phyloP scores from a whole-genome alignment of 1,140 invertebrate genomes.

The Megalopta genalis region DNA sequence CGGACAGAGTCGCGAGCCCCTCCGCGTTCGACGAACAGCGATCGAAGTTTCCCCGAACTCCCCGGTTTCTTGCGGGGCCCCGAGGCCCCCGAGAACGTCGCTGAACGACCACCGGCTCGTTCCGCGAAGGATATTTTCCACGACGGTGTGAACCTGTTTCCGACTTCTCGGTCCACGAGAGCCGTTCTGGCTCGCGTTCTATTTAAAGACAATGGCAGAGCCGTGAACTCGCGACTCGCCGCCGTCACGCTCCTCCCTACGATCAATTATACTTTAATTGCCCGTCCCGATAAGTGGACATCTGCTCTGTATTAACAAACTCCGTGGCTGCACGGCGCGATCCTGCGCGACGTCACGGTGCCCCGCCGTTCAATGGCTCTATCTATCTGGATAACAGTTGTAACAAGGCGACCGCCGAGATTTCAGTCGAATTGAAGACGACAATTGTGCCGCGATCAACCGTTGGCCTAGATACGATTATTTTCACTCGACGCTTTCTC shows the following conservation, averaged over 20 bases:
- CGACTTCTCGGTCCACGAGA: too few species aligned
- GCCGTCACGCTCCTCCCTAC: background rate
- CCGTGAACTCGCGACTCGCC: constrained; percentile 4
- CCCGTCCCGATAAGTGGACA: background rate
- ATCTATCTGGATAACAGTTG: background rate
- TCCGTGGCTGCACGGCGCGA: background rate
- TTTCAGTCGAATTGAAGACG: too few species aligned
- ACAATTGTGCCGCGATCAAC: too few species aligned
- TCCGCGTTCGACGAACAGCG: too few species aligned
- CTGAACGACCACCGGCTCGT: background rate
- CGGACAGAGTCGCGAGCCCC: too few species aligned
- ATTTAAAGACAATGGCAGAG: background rate
- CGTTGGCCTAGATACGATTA: too few species aligned
- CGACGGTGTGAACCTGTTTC: background rate
- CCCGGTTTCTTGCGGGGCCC: too few species aligned
- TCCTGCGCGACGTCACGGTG: background rate
- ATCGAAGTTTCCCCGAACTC: too few species aligned
- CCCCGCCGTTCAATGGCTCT: background rate
- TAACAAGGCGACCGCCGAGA: background rate
- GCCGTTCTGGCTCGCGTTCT: background rate
- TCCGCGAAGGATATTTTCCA: constrained; percentile 1
- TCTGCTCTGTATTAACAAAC: background rate
- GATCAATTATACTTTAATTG: constrained; percentile 6
- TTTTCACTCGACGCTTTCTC: too few species aligned
- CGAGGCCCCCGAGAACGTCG: background rate